These are phyloP conservation scores for Eupithecia centaureata DNA, from an alignment of 2,888 invertebrate species.

Conservation along the genomic window DNA sequence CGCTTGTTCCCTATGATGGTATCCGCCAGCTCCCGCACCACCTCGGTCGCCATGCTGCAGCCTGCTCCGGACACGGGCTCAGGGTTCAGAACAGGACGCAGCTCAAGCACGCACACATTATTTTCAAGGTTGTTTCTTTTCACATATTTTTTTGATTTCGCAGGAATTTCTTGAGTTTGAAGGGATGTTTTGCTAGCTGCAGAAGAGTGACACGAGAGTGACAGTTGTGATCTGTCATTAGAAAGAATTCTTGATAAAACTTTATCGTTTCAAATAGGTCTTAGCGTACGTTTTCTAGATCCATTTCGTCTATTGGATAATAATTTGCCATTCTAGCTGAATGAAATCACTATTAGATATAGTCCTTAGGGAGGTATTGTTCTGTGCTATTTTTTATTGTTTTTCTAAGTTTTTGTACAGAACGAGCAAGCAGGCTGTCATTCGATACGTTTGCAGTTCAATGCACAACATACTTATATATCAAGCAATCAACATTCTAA, in stretches of 20 bases:
- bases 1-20: constrained; percentile 24
- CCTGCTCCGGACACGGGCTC: neutral
- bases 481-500: constrained; percentile 38
- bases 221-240: neutral
- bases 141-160: neutral
- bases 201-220: neutral
- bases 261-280: neutral
- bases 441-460: constrained; percentile 46
- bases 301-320: neutral
- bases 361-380: no score
- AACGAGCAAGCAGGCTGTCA: neutral
- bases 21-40: constrained; percentile 26
- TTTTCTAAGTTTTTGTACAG: no score
- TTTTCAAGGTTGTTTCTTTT: neutral
- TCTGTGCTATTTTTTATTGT: no score
- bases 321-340: no score
- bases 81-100: neutral
- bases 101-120: neutral
- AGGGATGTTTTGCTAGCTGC: neutral
- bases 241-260: neutral
- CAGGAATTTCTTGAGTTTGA: neutral
- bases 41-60: constrained; percentile 20
- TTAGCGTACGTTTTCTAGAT: neutral
- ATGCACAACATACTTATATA: constrained; percentile 55
- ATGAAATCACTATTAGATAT: no score